Evolutionary conservation across 2,888 invertebrate species (phyloP), one percentile per base, ranked within the genome.

Genomic region (Falcaria lacertinaria): DNA sequence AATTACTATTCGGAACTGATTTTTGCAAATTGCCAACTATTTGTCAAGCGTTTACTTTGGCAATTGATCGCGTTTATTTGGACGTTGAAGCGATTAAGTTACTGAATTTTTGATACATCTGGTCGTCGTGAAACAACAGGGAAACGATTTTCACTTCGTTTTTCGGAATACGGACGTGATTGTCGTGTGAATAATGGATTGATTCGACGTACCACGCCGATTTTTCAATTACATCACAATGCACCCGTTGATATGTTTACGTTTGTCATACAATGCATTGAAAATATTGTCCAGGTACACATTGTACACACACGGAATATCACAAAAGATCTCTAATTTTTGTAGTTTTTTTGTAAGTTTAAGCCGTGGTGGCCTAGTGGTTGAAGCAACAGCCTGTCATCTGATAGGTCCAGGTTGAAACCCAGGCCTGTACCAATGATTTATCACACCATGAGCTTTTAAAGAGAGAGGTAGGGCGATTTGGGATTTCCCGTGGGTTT

Each of bases 221-320:
- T 80, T 88, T 85, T 87, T 85, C 86, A 86, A 88, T 88, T 87
- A 88, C 76, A 74, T 74, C 70, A 83, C 82, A 86, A 86, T 82
- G 76, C 66, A 48, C 54, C 57, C 60, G 47, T 54, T 50, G 47
- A 53, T 57, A 57, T 74, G 72, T 75, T 68, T 66, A 56, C 65
- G 47, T 53, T 45, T 14, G 37, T 14, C 22, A 22, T 14, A 22
- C 13, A 22, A 37, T 25, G 15, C 37, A 13, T 1, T 13, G n/a
- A 36, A 15, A 11, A 11, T 28, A 28, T 22, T 28, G 28, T 28
- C 11, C 11, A 11, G 11, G 8, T 11, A 28, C 28, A 6, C 4
- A 19, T 1, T 19, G 3, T 19, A 4, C 6, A 4, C 2, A 19
- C 19, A 19, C 3, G 4, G 1, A 19, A 4, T 19, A 3, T n/a